phyloP scores from a whole-genome alignment of 1,140 invertebrate species.

The Batillaria attramentaria region DNA sequence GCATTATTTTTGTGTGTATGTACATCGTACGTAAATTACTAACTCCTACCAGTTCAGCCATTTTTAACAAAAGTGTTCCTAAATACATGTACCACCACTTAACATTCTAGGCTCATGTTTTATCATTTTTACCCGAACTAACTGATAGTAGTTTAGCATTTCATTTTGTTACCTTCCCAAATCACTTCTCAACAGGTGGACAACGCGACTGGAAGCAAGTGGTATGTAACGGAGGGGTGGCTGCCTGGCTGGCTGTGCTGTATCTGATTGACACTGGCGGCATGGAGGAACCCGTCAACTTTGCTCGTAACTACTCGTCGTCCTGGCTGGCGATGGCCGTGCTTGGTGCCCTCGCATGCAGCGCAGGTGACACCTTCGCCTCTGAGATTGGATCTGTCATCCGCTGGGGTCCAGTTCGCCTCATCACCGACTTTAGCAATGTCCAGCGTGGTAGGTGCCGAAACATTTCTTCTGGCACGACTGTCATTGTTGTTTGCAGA shows the following conservation, averaged over 20 bases:
- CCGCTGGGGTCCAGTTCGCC: constrained; percentile 78
- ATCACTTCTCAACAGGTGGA: constrained; percentile 77
- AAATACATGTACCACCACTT: too few species aligned
- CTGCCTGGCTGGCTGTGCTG: constrained; percentile 82
- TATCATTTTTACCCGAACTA: not conserved
- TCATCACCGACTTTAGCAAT: constrained; percentile 82
- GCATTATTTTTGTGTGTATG: not conserved
- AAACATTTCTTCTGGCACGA: too few species aligned
- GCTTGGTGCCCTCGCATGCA: constrained; percentile 85
- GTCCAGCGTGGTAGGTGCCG: constrained; percentile 78
- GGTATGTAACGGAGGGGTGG: constrained; percentile 90
- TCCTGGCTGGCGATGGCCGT: constrained; percentile 86
- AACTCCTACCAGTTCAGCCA: too few species aligned
- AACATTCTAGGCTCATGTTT: too few species aligned
- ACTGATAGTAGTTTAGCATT: not conserved
- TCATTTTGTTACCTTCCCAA: not conserved
- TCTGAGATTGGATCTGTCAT: constrained; percentile 90
- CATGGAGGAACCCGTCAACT: constrained; percentile 85
- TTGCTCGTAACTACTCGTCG: constrained; percentile 81
- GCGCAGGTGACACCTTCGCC: constrained; percentile 93
- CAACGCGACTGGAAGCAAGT: constrained; percentile 94
- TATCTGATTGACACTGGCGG: constrained; percentile 86
- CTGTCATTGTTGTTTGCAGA: too few species aligned
- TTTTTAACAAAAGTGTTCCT: too few species aligned
- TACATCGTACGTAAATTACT: not conserved